Conservation (phyloP, 2,113 vertebrate species). For the Mirza zaza region DNA sequence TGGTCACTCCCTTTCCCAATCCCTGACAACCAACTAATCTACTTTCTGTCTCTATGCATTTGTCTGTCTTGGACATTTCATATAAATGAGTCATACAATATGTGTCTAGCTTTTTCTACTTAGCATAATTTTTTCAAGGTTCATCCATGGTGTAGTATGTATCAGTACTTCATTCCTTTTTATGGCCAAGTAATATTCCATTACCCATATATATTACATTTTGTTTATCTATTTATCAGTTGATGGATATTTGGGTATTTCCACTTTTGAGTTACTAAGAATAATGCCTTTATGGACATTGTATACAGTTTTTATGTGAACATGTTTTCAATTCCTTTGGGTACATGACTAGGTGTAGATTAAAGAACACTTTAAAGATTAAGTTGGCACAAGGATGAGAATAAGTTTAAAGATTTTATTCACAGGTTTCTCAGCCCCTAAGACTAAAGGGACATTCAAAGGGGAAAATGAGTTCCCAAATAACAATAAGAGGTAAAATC, state of each 20-base stretch:
- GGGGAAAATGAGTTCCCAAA: not conserved
- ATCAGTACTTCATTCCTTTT: not conserved
- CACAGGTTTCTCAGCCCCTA: not conserved
- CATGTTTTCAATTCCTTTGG: not conserved
- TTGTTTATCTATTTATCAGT: not conserved
- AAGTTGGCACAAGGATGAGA: not conserved
- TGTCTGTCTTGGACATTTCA: not conserved
- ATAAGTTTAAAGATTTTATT: slow-evolving; percentile 40
- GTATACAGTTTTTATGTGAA: not conserved
- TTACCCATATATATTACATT: not conserved
- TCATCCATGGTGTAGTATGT: not conserved
- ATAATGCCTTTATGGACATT: not conserved
- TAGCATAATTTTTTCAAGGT: not conserved
- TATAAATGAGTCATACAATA: not conserved
- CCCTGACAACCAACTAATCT: not conserved
- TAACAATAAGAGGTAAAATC: not conserved
- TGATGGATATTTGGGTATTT: not conserved
- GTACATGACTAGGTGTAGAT: not conserved
- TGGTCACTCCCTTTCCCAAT: too few relatives aligned
- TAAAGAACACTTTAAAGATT: not conserved
- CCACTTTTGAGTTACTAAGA: not conserved
- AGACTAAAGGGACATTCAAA: not conserved
- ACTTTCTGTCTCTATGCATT: not conserved
- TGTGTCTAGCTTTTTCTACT: not conserved
- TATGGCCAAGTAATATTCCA: not conserved